A percentile compares a stretch with the other conserved stretches of the same genome.
phyloP scores from a whole-genome alignment of 1,140 invertebrate genomes.

The Cheumatopsyche charites region DNA sequence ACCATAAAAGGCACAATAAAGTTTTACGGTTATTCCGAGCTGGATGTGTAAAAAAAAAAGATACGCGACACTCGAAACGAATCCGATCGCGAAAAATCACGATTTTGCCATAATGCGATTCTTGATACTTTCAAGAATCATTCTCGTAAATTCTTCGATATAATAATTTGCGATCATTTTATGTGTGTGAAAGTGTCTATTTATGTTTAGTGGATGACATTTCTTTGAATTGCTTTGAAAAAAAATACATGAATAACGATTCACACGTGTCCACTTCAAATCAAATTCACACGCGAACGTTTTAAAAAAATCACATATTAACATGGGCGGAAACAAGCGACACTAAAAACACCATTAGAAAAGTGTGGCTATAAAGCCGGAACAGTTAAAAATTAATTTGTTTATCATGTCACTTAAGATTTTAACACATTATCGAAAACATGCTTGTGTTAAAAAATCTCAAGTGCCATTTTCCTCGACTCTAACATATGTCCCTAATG shows the following conservation, averaged over 20 bases:
- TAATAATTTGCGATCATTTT: too few species aligned
- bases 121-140: not conserved
- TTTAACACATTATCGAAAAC: slow-evolving; percentile 25
- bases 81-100: not conserved
- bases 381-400: slow-evolving; percentile 46
- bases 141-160: not conserved
- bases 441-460: slow-evolving; percentile 35
- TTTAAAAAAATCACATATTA: not conserved
- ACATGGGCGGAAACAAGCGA: slow-evolving; percentile 41
- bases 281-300: not conserved
- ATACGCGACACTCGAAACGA: not conserved
- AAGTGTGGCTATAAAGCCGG: slow-evolving; percentile 21
- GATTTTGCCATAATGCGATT: not conserved
- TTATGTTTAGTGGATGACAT: too few species aligned
- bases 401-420: slow-evolving; percentile 38
- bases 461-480: slow-evolving; percentile 41
- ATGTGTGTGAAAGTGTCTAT: too few species aligned
- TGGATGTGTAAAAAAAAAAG: slow-evolving; percentile 7
- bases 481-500: slow-evolving; percentile 33
- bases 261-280: not conserved
- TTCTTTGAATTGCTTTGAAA: too few species aligned
- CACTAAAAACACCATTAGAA: slow-evolving; percentile 39
- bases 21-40: slow-evolving; percentile 41
- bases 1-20: slow-evolving; percentile 46
- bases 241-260: too few species aligned